phyloP scores from a whole-genome alignment of 1,140 invertebrate species.

The Homalodisca vitripennis region DNA sequence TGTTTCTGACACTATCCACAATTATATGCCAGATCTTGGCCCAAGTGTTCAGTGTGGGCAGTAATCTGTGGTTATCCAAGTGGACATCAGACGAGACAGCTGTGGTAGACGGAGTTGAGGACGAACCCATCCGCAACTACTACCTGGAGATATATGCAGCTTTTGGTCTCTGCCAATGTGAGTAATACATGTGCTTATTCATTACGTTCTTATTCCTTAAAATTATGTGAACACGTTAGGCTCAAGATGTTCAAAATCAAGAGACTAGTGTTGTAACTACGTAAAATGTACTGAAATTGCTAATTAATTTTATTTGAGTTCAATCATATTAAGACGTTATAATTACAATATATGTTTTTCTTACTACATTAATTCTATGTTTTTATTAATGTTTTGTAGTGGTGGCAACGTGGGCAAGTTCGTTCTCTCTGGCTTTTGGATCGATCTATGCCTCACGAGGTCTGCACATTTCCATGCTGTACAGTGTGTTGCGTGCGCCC shows the following conservation, averaged over 20 bases:
- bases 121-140: slow-evolving; percentile 40
- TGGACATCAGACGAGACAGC: slow-evolving; percentile 49
- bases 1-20: slow-evolving; percentile 36
- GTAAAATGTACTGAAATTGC: no score
- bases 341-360: not conserved
- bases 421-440: slow-evolving; percentile 50
- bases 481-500: slow-evolving; percentile 60
- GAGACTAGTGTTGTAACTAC: no score
- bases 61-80: slow-evolving; percentile 57
- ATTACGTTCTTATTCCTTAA: no score
- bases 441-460: slow-evolving; percentile 53
- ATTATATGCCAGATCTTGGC: slow-evolving; percentile 48
- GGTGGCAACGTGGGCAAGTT: slow-evolving; percentile 3
- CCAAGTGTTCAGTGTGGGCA: slow-evolving; percentile 47
- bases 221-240: no score
- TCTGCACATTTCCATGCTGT: slow-evolving; percentile 61
- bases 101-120: slow-evolving; percentile 18
- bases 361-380: not conserved
- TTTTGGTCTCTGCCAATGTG: slow-evolving; percentile 49
- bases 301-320: no score
- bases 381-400: not conserved
- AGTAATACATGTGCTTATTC: not conserved
- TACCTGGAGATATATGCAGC: slow-evolving; percentile 50
- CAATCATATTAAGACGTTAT: no score
- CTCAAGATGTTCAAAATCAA: no score